Conservation (phyloP, 2,113 vertebrate species). For the Clarias magur region DNA sequence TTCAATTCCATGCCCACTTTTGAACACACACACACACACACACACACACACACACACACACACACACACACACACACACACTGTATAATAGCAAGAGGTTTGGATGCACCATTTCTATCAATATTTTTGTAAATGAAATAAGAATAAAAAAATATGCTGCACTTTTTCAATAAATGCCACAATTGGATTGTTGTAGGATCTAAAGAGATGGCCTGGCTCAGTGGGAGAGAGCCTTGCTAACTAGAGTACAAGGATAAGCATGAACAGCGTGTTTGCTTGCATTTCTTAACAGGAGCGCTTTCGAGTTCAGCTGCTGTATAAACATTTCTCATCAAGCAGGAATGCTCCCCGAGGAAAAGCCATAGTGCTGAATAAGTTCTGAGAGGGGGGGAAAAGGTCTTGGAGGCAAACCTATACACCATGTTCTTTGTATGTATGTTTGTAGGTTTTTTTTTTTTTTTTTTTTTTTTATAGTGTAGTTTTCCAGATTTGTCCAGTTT, state of each 20-base stretch:
- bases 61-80: background rate
- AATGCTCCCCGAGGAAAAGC: constrained; percentile 34
- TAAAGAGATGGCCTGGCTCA: background rate
- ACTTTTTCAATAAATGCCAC: background rate
- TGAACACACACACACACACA: background rate
- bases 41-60: background rate
- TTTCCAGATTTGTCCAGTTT: background rate
- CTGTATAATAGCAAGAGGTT: background rate
- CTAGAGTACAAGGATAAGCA: background rate
- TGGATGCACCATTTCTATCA: background rate
- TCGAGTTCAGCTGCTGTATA: constrained; percentile 43
- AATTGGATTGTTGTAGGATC: background rate
- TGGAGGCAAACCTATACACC: constrained; percentile 1
- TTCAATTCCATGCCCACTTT: background rate
- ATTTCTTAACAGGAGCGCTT: constrained; percentile 32
- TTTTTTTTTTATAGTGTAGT: background rate
- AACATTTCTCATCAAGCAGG: constrained; percentile 40
- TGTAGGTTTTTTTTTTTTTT: too few relatives aligned
- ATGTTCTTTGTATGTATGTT: constrained; percentile 9
- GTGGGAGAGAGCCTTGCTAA: background rate
- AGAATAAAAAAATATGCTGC: background rate
- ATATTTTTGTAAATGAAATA: background rate
- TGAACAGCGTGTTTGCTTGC: constrained; percentile 7
- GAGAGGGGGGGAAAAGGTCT: background rate
- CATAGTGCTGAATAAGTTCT: constrained; percentile 21